Evolutionary conservation across 2,888 invertebrate species (phyloP).

Genomic region (Clunio marinus): DNA sequence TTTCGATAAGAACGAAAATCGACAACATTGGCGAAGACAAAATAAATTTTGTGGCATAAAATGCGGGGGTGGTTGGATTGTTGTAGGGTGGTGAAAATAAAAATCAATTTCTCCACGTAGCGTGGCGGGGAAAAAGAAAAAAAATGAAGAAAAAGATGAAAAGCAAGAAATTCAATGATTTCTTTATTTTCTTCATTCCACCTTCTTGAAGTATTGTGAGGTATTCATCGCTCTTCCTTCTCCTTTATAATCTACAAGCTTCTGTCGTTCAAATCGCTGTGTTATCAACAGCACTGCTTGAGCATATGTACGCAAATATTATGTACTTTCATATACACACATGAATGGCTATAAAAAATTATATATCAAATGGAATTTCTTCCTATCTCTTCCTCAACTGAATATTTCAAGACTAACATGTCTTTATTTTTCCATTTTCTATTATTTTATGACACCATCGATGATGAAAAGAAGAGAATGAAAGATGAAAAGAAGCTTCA

Average conservation of each 20-base stretch:
- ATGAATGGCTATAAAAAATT: slow-evolving; percentile 6
- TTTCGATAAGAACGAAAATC: slow-evolving; percentile 4
- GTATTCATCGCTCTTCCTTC: neutral
- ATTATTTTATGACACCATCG: slow-evolving; percentile 27
- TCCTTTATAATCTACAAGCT: neutral
- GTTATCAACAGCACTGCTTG: neutral
- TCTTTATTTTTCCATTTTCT: slow-evolving; percentile 31
- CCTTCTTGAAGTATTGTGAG: neutral
- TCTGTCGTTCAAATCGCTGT: slow-evolving; percentile 18
- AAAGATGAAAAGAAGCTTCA: neutral
- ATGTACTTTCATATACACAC: slow-evolving; percentile 6
- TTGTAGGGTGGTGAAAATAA: neutral
- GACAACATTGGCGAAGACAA: neutral
- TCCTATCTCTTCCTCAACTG: neutral
- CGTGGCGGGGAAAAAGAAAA: neutral
- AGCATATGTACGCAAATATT: slow-evolving; percentile 13
- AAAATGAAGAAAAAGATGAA: neutral
- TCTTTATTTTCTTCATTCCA: slow-evolving; percentile 8
- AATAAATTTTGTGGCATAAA: slow-evolving; percentile 23
- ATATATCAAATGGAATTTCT: slow-evolving; percentile 3
- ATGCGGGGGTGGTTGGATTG: neutral
- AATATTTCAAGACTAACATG: slow-evolving; percentile 4
- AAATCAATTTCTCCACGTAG: slow-evolving; percentile 10
- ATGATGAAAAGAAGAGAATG: slow-evolving; percentile 25
- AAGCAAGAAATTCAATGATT: slow-evolving; percentile 4